Percentiles rank a stretch among this genome's conserved stretches.
Conservation (phyloP, 2,888 invertebrate species). For the Leptinotarsa tumamoca region DNA sequence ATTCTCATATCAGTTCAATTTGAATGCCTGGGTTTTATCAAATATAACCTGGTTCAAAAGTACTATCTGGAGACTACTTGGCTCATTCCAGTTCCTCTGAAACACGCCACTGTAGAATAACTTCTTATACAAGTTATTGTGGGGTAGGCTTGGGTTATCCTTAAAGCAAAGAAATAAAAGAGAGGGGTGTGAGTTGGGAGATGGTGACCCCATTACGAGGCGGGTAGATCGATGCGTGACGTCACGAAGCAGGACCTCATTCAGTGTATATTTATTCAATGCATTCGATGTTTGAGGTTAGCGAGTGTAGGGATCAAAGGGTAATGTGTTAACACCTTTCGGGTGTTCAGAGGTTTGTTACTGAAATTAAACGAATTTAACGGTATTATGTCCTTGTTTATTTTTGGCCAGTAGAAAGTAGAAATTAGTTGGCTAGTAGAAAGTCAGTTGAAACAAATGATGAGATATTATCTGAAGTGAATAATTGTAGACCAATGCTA, state of each 20-base stretch:
- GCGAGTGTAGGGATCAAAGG: background rate
- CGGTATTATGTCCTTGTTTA: background rate
- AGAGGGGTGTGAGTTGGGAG: constrained; percentile 50
- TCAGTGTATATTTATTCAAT: constrained; percentile 23
- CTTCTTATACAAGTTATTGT: constrained; percentile 57
- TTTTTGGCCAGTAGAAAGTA: too few species aligned
- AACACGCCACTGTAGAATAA: constrained; percentile 40
- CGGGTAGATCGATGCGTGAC: constrained; percentile 60
- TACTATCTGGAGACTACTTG: background rate
- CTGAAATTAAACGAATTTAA: background rate
- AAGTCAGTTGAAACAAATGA: background rate
- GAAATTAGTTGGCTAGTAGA: background rate
- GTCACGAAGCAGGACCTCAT: constrained; percentile 54
- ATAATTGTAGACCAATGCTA: background rate
- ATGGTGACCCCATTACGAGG: constrained; percentile 59
- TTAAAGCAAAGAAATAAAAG: constrained; percentile 47
- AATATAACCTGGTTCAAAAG: background rate
- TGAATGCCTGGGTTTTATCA: background rate
- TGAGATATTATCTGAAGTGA: too few species aligned
- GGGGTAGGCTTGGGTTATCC: constrained; percentile 55
- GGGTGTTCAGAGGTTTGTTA: background rate
- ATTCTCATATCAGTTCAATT: background rate
- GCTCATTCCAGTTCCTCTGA: background rate
- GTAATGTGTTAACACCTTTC: background rate
- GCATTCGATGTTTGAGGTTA: background rate